Evolutionary conservation across 1,140 invertebrate species (phyloP).

Genomic region (Saccostrea echinata): DNA sequence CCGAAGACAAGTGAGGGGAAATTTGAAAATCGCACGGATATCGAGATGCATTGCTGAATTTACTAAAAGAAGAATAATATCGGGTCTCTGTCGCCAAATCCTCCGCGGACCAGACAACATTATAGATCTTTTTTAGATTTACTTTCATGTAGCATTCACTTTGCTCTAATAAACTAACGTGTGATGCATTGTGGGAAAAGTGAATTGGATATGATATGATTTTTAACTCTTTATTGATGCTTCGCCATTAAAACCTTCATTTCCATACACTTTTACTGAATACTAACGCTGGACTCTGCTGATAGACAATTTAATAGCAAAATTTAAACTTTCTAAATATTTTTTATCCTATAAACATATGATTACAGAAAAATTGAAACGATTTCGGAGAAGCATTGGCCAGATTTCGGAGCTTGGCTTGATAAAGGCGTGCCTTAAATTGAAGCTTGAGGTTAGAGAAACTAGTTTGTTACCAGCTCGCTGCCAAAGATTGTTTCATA

Average conservation of each 20-base stretch:
- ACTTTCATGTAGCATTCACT: too few relatives aligned
- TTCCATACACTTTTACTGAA: neutral
- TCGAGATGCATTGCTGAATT: neutral
- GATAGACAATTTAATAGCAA: neutral
- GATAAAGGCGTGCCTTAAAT: neutral
- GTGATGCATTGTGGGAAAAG: too few relatives aligned
- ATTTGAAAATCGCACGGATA: neutral
- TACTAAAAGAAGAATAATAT: neutral
- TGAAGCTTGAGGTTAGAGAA: neutral
- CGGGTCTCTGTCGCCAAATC: neutral
- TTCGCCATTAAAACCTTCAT: neutral
- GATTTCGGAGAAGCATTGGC: neutral
- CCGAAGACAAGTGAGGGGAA: neutral
- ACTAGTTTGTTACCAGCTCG: neutral
- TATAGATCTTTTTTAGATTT: too few relatives aligned
- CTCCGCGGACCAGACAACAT: neutral
- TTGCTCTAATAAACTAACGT: too few relatives aligned
- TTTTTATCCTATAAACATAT: neutral
- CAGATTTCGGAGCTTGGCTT: neutral
- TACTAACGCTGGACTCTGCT: neutral
- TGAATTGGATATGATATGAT: too few relatives aligned
- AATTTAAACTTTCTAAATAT: neutral
- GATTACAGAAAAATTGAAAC: slow-evolving; percentile 5
- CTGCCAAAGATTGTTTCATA: slow-evolving; percentile 5
- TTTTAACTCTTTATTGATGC: too few relatives aligned